phyloP scores from a whole-genome alignment of 2,113 vertebrate genomes.

The Puffinus mauretanicus region DNA sequence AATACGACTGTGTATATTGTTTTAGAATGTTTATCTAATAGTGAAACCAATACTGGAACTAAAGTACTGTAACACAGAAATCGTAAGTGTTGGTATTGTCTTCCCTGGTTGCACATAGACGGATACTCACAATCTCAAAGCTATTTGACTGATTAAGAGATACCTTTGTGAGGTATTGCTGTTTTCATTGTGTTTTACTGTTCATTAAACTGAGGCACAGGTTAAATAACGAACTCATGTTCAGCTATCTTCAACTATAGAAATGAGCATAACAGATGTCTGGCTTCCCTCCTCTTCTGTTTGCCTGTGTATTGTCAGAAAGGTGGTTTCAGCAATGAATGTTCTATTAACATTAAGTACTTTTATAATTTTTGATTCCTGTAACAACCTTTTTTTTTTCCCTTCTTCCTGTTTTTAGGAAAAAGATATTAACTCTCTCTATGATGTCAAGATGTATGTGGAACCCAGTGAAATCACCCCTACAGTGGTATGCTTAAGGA shows the following conservation, averaged over 20 bases:
- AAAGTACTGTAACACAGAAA: not conserved
- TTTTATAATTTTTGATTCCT: not conserved
- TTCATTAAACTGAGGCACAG: not conserved
- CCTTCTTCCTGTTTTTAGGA: conserved; percentile 73
- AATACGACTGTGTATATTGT: not conserved
- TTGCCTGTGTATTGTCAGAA: not conserved
- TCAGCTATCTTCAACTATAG: not conserved
- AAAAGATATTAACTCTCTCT: conserved; percentile 84
- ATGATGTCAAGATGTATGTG: conserved; percentile 89
- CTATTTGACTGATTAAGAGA: not conserved
- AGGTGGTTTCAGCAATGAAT: not conserved
- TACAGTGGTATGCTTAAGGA: conserved; percentile 76
- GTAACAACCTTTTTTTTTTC: not conserved
- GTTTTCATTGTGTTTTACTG: not conserved
- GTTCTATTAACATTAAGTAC: not conserved
- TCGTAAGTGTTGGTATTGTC: not conserved
- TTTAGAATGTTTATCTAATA: not conserved
- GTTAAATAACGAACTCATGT: not conserved
- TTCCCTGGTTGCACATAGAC: not conserved
- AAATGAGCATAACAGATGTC: not conserved
- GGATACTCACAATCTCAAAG: not conserved
- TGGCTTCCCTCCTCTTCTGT: not conserved
- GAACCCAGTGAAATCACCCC: conserved; percentile 91
- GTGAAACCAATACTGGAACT: not conserved
- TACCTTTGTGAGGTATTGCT: not conserved